Base-by-base conservation (phyloP, 2,888 invertebrate species). In the Phasia obesa region DNA sequence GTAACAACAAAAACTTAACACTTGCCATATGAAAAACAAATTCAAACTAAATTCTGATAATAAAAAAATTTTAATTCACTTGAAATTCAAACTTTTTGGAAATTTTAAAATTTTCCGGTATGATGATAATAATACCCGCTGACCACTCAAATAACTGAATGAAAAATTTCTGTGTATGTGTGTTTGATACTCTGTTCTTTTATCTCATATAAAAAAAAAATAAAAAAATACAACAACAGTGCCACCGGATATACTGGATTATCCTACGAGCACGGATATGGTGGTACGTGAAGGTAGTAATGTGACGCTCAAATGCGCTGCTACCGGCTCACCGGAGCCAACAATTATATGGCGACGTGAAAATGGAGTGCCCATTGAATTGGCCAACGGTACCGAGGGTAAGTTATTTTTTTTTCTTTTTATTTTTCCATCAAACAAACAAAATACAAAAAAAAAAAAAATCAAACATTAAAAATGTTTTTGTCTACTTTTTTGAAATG, bases 341-440 rank as follows among this genome's bases (percentile, higher is more conserved):
- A 95, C 94, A 88, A 97, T 98, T 91, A 95, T 94, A 86, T 98
- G 98, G 98, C 93, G 96, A 88, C 93, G 97, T 87, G 97, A 97
- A 92, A 95, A 95, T 89, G 94, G 95, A 86, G 94, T 95, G 90
- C 92, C 94, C 83, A 96, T 97, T 89, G 94, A 94, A 69, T 90
- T 95, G 84, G 93, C 94, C 82, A 94, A 94, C 87, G 95, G 95
- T 70, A 92, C 93, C 86, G 94, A 95, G 93, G 95, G 95, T 96
- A 91, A 91, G 90, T 89, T 57, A 23, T 42, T 38, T 4, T 57
- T 31, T 42, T 38, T 4, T 38, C 4, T 51, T 13, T 65, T 11
- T 51, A 15, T 51, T 15, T 49, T 4, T 23, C 23, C 47, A n/a
- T 19, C 15, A 38, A 51, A 38, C 49, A 59, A 44, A n/a, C n/a